Evolutionary conservation across 2,113 vertebrate genomes (phyloP).

Genomic region (Gobio gobio): DNA sequence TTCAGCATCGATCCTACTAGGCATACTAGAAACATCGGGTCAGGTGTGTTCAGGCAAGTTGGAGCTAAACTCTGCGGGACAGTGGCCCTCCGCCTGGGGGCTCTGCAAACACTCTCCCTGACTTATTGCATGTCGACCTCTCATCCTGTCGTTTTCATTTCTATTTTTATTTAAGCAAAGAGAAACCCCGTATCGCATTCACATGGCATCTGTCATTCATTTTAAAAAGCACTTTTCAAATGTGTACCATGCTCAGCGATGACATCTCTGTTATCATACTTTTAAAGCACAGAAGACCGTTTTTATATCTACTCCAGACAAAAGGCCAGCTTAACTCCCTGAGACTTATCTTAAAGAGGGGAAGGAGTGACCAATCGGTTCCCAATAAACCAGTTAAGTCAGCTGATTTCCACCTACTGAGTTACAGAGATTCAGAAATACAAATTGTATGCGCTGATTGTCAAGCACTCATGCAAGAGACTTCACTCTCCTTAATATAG

Average conservation of each 20-base stretch:
- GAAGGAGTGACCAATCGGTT: neutral
- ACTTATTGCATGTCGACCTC: too few species aligned
- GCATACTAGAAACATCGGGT: too few species aligned
- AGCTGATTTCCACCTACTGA: constrained; percentile 4
- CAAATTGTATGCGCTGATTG: neutral
- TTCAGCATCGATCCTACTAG: too few species aligned
- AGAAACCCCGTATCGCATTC: neutral
- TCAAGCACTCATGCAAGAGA: neutral
- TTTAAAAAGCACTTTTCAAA: neutral
- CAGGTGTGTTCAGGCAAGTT: too few species aligned
- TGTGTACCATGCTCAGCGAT: neutral
- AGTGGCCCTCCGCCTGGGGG: neutral
- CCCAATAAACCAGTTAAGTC: neutral
- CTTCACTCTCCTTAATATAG: neutral
- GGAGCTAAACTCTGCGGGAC: too few species aligned
- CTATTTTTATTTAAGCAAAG: neutral
- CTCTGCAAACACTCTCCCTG: neutral
- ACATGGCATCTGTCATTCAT: neutral
- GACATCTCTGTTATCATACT: neutral
- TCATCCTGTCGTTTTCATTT: too few species aligned
- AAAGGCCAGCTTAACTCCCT: neutral
- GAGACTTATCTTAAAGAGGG: neutral
- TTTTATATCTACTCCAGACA: neutral
- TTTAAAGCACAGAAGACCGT: neutral
- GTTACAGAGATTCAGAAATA: neutral